Evolutionary conservation across 2,888 invertebrate species (phyloP).

Genomic region (Sclerodermus sp.): DNA sequence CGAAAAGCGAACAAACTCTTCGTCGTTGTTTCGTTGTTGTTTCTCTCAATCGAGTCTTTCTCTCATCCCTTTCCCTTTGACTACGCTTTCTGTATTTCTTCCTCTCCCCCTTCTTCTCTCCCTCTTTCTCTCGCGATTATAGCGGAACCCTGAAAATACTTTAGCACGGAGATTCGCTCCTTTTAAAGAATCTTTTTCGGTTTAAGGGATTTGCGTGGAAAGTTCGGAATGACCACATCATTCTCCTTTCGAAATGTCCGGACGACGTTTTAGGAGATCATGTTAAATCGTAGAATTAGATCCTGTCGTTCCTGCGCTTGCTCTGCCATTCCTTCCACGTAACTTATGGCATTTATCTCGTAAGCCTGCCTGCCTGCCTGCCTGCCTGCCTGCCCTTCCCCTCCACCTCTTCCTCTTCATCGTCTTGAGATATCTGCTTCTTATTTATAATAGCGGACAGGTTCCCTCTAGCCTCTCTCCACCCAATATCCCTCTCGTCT

Average conservation of each 20-base stretch:
- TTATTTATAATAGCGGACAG: conserved; percentile 48
- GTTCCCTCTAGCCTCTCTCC: conserved; percentile 36
- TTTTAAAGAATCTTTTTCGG: too few species aligned
- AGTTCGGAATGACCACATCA: too few species aligned
- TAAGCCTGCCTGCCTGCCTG: conserved; percentile 40
- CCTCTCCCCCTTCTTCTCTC: not conserved
- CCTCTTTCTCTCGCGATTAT: not conserved
- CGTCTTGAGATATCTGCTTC: conserved; percentile 29
- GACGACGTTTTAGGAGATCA: conserved; percentile 39
- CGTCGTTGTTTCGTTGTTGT: not conserved
- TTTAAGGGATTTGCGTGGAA: too few species aligned
- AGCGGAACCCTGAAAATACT: too few species aligned
- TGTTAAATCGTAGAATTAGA: conserved; percentile 49
- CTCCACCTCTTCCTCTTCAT: too few species aligned
- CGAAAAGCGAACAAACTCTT: too few species aligned
- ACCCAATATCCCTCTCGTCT: not conserved
- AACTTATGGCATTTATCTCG: conserved; percentile 48
- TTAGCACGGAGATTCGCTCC: too few species aligned
- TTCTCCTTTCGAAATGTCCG: not conserved
- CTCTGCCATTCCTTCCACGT: conserved; percentile 17
- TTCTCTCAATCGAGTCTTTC: too few species aligned
- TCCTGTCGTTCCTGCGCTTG: conserved; percentile 17
- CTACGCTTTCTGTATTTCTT: not conserved
- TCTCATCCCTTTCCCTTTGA: too few species aligned
- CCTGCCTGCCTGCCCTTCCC: too few species aligned